These are phyloP conservation scores for Heterotis niloticus DNA, from an alignment of 2,113 vertebrate species.

Conservation along the genomic window DNA sequence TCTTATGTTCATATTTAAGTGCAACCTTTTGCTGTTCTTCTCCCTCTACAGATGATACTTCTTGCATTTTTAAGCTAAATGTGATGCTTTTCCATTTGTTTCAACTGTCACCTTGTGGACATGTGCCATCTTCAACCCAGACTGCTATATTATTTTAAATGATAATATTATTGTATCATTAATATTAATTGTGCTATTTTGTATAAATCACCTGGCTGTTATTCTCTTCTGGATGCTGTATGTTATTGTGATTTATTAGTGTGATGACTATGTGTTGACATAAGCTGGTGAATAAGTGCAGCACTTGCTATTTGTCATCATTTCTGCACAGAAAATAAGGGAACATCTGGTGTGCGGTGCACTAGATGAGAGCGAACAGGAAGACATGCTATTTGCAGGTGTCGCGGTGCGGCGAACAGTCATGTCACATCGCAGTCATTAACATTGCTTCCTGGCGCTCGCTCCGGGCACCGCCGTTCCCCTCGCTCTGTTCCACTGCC, in stretches of 20 bases:
- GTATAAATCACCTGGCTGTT: no score
- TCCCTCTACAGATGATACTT: no score
- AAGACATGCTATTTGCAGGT: not conserved
- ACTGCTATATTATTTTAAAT: no score
- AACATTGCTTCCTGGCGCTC: not conserved
- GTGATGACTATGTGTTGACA: not conserved
- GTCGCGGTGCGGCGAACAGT: not conserved
- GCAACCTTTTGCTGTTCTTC: no score
- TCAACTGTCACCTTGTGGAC: no score
- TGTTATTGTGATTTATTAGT: not conserved
- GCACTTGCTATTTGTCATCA: not conserved
- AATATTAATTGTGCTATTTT: no score
- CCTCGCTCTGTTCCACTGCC: not conserved
- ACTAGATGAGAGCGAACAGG: not conserved
- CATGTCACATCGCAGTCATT: not conserved
- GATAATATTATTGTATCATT: no score
- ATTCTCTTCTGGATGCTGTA: no score
- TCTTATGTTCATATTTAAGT: no score
- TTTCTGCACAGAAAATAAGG: not conserved
- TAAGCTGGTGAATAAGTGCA: constrained; percentile 21
- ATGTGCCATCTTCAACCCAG: no score
- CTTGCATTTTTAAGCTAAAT: no score
- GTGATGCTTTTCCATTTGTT: no score
- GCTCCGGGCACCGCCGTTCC: not conserved
- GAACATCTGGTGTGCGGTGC: not conserved